Base-by-base conservation (phyloP, 2,888 invertebrate genomes). In the Luffia ferchaultella region DNA sequence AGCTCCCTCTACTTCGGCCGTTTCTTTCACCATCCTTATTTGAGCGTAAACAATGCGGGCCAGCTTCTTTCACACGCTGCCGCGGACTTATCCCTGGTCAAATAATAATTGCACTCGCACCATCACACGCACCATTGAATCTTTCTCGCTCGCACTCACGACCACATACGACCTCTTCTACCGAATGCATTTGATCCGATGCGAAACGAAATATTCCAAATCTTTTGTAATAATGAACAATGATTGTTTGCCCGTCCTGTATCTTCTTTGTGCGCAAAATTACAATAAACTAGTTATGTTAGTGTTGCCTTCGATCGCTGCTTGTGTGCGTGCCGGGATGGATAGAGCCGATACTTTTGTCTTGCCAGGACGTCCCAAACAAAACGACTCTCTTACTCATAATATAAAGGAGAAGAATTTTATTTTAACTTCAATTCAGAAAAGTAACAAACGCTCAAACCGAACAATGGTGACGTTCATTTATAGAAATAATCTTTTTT, bases 201-300 rank as follows among this genome's bases (percentile, higher is more conserved):
- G 75, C 77, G 79, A 82, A 79, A 75, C 77, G 74, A 74, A 82
- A 79, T 76, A 79, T 79, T 76, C 70, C 71, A 78, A 76, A 78
- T 70, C 83, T 80, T 82, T 83, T 83, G 80, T 83, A 77, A 79
- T 78, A 82, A 83, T 80, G 79, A 80, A 82, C 82, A 82, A 80
- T 80, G 79, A 83, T 82, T 82, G 80, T 83, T 82, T 80, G 82
- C 76, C 71, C 76, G 79, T 79, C 75, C 80, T 74, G 71, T 76
- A 75, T 76, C 76, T 74, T 61, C 73, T 83, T 80, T 82, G 82
- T 83, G 80, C 78, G 80, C 78, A 64, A 82, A 82, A 82, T 83
- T 82, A 82, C 82, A 82, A 82, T 83, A 76, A 76, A 76, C 76
- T 82, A 79, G 78, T 79, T 78, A 82, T 77, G 70, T 76, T 76